Base-by-base conservation (phyloP, 2,888 invertebrate genomes). In the Troilus luridus region DNA sequence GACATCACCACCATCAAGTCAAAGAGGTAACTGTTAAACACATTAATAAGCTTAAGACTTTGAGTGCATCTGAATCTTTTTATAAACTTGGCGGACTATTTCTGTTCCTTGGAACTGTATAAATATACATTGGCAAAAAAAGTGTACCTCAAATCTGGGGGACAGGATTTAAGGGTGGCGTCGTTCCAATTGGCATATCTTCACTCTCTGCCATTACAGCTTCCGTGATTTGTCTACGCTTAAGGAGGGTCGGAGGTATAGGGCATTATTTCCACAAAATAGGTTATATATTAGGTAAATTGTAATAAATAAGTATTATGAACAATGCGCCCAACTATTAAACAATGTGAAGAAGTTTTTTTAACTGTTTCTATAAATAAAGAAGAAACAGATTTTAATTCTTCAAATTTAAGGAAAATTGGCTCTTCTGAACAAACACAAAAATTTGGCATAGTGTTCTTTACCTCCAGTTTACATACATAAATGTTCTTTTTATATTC, bases 1-100 rank as follows among this genome's bases (percentile, higher is more conserved):
- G 93, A 93, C 89, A 92, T 92, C n/a, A 85, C 92, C 10, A 91
- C 91, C 72, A 89, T 92, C 88, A 93, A 93, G 89, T 90, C 92
- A 14, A 93, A 93, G 90, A 93, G 93, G 93, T 93, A 92, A 91
- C 11, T 77, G 12, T 77, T 77, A 27, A 6, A 7, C 10, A 0
- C 21, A 19, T 64, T 24, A 11, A 62, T 62, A 11, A 67, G 12
- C 3, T 14, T 19, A 24, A 67, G 67, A 12, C 5, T 24, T 6
- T 19, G 8, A 77, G 72, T 41, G 72, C 41, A n/a, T 24, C 41
- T 27, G 9, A 19, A 77, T 77, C 1, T 77, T 41, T 77, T 77
- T 77, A 77, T 77, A 41, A 41, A 41, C 27, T 41, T 77, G 17
- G 1, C 17, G 41, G 17, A 2, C 72, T 77, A 77, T 77, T 77